Evolutionary conservation across 2,888 invertebrate genomes (phyloP), one percentile per base, ranked within the genome.

Genomic region (Acronicta leporina): DNA sequence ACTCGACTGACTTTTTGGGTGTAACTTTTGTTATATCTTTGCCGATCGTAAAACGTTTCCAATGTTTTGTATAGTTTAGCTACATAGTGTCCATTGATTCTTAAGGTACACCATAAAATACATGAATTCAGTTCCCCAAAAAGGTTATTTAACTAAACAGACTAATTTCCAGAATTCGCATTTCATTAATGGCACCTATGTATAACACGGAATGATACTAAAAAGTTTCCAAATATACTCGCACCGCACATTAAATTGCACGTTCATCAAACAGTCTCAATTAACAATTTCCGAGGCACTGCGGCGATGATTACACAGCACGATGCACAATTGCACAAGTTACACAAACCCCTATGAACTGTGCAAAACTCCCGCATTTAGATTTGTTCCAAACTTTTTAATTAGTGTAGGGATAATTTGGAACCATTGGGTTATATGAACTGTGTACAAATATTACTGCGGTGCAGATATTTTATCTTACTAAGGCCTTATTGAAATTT

Each of bases 341-440:
- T 42, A 16, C 11, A 42, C 42, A 20, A 43, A 46, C 30, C 68
- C 45, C 20, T 60, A 68, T 60, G 27, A 30, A 50, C 10, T 15
- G 11, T 5, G 15, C 35, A 9, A 13, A 13, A 10, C 25, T 33
- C 11, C 7, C 20, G 46, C 14, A 20, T 50, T 59, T 33, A 47
- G 33, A 47, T 48, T 55, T 43, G n/a, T 43, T 47, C 13, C 2
- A 5, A 60, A 40, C 20, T 25, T 38, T 49, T 11, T 20, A 49
- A 41, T 45, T 49, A 38, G 9, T 27, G 4, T 5, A 45, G 38
- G 44, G 30, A 16, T 2, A 10, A 46, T 33, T 38, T 5, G 2
- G 10, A 0, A 20, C 15, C 5, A 10, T 30, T 30, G 30, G 2
- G 35, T 10, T 48, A 20, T 49, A 44, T 44, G 11, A 52, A 38